Evolutionary conservation across 2,888 invertebrate genomes (phyloP).

Genomic region (Podotricha telesiphe): DNA sequence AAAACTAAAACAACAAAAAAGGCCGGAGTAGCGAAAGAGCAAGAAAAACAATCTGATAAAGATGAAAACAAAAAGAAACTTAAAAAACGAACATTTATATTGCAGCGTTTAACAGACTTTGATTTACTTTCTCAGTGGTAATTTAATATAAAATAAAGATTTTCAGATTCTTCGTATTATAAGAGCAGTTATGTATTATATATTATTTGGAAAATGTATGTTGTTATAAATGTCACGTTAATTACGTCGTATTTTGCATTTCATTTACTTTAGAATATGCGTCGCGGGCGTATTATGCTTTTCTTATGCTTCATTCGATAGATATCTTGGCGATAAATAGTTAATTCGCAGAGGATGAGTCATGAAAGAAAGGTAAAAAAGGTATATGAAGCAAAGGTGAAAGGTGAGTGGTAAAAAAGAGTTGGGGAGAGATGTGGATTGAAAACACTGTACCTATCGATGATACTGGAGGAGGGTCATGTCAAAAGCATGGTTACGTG

Average conservation of each 20-base stretch:
- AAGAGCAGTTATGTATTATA: conserved; percentile 6
- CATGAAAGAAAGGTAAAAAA: too few relatives aligned
- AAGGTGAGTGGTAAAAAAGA: too few relatives aligned
- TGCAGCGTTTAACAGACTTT: conserved; percentile 72
- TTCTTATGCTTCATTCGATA: too few relatives aligned
- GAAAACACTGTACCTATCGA: too few relatives aligned
- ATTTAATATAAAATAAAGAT: conserved; percentile 1
- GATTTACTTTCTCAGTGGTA: conserved; percentile 75
- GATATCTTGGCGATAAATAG: too few relatives aligned
- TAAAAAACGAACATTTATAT: conserved; percentile 65
- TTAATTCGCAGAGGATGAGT: too few relatives aligned
- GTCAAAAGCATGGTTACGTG: too few relatives aligned
- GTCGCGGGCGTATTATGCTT: too few relatives aligned
- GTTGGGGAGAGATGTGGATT: too few relatives aligned
- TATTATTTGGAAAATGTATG: neutral
- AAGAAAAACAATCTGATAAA: conserved; percentile 51
- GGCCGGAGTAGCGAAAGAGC: conserved; percentile 39
- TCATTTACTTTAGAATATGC: too few relatives aligned
- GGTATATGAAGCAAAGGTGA: too few relatives aligned
- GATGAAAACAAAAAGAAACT: conserved; percentile 59
- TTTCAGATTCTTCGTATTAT: neutral
- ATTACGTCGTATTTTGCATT: neutral
- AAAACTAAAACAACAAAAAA: conserved; percentile 55
- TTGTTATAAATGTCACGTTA: conserved; percentile 1
- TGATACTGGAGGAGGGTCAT: too few relatives aligned